phyloP scores from a whole-genome alignment of 2,888 invertebrate genomes.

The Apotomis turbidana region DNA sequence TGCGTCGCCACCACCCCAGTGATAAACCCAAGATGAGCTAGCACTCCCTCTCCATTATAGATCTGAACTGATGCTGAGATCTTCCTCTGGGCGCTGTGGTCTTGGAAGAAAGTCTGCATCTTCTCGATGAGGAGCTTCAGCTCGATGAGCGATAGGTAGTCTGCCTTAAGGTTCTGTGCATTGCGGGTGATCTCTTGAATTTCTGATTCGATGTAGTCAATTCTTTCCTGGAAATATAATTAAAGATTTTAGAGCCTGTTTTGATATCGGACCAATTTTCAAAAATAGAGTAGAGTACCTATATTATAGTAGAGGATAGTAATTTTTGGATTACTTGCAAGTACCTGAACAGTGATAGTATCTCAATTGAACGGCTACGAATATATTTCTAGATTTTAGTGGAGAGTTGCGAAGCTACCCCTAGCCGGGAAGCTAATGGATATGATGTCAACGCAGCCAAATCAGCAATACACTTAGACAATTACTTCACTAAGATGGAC shows the following conservation, averaged over 20 bases:
- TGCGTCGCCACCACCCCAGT: constrained; percentile 76
- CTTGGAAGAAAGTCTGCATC: constrained; percentile 78
- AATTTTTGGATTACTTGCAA: too few relatives aligned
- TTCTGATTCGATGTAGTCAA: constrained; percentile 80
- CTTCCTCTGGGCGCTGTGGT: constrained; percentile 85
- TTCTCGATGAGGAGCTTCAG: constrained; percentile 75
- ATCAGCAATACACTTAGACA: too few relatives aligned
- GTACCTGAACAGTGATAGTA: too few relatives aligned
- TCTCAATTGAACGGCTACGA: too few relatives aligned
- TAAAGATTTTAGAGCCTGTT: not conserved
- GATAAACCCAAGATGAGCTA: constrained; percentile 76
- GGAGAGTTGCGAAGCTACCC: too few relatives aligned
- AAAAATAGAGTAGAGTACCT: too few relatives aligned
- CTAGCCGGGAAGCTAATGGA: too few relatives aligned
- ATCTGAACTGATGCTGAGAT: constrained; percentile 75
- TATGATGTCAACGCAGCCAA: too few relatives aligned
- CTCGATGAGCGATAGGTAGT: constrained; percentile 73
- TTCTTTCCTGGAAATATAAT: constrained; percentile 70
- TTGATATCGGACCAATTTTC: too few relatives aligned
- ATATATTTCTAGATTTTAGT: too few relatives aligned
- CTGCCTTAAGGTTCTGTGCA: constrained; percentile 74
- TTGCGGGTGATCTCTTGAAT: constrained; percentile 79
- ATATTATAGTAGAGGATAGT: too few relatives aligned
- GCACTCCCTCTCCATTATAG: constrained; percentile 73
- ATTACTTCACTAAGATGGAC: too few relatives aligned